Evolutionary conservation across 2,113 vertebrate species (phyloP).

Genomic region (Misgurnus mizolepis): DNA sequence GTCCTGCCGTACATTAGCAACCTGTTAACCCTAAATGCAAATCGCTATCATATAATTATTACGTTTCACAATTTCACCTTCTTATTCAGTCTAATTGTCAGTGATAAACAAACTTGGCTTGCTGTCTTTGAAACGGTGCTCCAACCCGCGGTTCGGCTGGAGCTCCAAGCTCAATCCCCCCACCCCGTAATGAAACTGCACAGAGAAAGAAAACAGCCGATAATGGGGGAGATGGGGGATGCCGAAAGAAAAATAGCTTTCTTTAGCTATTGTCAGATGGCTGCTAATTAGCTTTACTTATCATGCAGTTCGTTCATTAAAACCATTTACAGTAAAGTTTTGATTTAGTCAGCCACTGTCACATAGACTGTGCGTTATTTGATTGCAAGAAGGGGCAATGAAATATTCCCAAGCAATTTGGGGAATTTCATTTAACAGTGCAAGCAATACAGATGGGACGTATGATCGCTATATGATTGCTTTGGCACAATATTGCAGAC

Average conservation of each 20-base stretch:
- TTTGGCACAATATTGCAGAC: constrained; percentile 51
- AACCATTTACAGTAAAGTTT: constrained; percentile 25
- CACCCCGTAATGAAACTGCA: too few species aligned
- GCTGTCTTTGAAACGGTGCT: too few species aligned
- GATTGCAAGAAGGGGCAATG: constrained; percentile 17
- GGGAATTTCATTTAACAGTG: constrained; percentile 27
- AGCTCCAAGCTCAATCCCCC: too few species aligned
- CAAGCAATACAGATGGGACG: constrained; percentile 3
- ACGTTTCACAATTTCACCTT: too few species aligned
- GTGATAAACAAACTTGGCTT: too few species aligned
- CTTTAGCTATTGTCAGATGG: neutral
- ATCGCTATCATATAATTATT: too few species aligned
- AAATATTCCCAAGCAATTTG: neutral
- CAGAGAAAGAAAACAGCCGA: too few species aligned
- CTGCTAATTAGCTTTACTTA: neutral
- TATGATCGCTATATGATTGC: constrained; percentile 42
- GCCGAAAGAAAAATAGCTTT: neutral
- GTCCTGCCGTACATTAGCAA: too few species aligned
- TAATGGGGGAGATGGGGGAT: too few species aligned
- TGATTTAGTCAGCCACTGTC: neutral
- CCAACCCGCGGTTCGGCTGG: too few species aligned
- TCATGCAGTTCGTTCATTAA: constrained; percentile 19
- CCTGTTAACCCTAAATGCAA: too few species aligned
- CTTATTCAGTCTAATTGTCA: too few species aligned
- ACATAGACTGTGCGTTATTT: constrained; percentile 28